Evolutionary conservation across 1,140 invertebrate genomes (phyloP).

Genomic region (Diachasma alloeum): DNA sequence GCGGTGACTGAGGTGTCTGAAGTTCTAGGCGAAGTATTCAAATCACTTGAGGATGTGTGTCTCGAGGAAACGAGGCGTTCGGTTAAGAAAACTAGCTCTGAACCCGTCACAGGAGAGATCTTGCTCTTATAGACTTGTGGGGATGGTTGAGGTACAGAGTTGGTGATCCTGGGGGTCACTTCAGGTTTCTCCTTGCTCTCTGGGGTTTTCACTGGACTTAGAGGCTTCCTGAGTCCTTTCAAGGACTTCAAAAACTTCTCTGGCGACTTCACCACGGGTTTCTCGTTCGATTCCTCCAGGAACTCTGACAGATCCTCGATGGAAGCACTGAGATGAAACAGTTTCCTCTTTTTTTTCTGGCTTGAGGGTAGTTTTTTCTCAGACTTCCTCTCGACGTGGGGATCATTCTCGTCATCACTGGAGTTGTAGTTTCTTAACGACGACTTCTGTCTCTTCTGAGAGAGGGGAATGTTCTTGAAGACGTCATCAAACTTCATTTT

Average conservation of each 20-base stretch:
- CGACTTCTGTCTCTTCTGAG: neutral
- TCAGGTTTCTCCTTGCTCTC: neutral
- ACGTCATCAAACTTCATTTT: neutral
- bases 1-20: neutral
- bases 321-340: neutral
- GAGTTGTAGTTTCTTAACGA: neutral
- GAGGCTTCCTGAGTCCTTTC: neutral
- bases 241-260: neutral
- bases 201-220: neutral
- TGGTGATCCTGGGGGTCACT: neutral
- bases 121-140: too few species aligned
- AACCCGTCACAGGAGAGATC: too few species aligned
- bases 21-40: neutral
- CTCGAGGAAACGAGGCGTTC: neutral
- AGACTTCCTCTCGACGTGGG: neutral
- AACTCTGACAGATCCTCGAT: neutral
- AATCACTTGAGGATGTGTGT: neutral
- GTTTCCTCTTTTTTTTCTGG: neutral
- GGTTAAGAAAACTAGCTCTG: neutral
- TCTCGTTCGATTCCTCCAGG: neutral
- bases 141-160: too few species aligned
- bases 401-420: neutral
- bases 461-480: neutral
- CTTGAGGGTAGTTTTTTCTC: neutral
- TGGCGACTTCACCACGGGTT: neutral